These are phyloP conservation scores for Hormaphis cornu DNA, from an alignment of 1,140 invertebrate species.

Conservation along the genomic window DNA sequence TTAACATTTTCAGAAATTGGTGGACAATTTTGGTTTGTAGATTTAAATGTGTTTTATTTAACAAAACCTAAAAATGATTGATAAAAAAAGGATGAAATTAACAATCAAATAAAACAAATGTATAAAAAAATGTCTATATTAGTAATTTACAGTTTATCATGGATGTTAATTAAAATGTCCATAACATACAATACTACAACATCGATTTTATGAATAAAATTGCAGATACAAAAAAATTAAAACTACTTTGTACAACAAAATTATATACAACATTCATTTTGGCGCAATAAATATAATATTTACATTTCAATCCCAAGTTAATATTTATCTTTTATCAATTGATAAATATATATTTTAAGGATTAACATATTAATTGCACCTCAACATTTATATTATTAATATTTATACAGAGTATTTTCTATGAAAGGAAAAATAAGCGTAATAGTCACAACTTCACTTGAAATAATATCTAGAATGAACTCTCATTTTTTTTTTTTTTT, in stretches of 20 bases:
- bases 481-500: constrained; percentile 12
- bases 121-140: constrained; percentile 29
- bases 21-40: no score
- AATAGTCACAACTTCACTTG: constrained; percentile 25
- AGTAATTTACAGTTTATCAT: constrained; percentile 25
- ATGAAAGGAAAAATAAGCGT: constrained; percentile 29
- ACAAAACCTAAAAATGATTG: no score
- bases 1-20: no score
- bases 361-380: constrained; percentile 19
- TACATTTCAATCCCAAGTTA: background rate
- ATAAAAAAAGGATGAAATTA: background rate
- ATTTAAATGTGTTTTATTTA: no score
- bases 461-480: constrained; percentile 6
- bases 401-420: constrained; percentile 32
- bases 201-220: constrained; percentile 25
- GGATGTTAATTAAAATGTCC: constrained; percentile 27
- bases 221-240: constrained; percentile 25
- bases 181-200: constrained; percentile 27
- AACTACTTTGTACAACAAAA: constrained; percentile 26
- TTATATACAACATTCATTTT: constrained; percentile 22
- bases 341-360: background rate
- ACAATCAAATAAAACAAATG: background rate
- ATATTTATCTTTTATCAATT: background rate
- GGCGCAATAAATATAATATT: constrained; percentile 5
- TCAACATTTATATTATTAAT: constrained; percentile 12